Conservation (phyloP, 2,113 vertebrate genomes). For the Datnioides undecimradiatus region DNA sequence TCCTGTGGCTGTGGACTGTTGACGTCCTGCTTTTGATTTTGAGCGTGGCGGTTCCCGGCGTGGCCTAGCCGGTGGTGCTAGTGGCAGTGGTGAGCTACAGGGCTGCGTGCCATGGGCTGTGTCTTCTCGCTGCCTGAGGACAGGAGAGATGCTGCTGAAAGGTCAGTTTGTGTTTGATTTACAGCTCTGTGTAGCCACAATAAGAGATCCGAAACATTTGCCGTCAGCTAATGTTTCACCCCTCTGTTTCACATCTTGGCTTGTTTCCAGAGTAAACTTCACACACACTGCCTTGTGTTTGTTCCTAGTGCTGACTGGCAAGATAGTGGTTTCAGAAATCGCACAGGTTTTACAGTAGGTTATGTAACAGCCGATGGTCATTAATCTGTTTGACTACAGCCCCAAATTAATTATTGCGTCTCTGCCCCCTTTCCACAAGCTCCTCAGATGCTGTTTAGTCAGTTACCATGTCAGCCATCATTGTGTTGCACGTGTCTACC, state of each 20-base stretch:
- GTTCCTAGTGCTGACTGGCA: neutral
- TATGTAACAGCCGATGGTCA: constrained; percentile 35
- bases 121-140: constrained; percentile 88
- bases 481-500: constrained; percentile 3
- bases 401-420: constrained; percentile 32
- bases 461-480: neutral
- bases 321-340: neutral
- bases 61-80: constrained; percentile 65
- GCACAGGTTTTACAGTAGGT: constrained; percentile 17
- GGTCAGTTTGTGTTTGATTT: constrained; percentile 87
- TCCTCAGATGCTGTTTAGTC: neutral
- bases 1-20: constrained; percentile 23
- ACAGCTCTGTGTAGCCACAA: neutral
- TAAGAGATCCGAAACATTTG: neutral
- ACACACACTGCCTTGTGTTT: neutral
- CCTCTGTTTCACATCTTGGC: neutral
- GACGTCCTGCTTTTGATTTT: constrained; percentile 67
- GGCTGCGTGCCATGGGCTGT: constrained; percentile 89
- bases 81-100: constrained; percentile 63
- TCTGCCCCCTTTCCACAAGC: neutral
- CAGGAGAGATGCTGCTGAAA: constrained; percentile 79
- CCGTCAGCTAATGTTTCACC: neutral
- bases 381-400: constrained; percentile 43
- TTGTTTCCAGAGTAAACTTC: neutral
- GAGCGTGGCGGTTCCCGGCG: constrained; percentile 55